Evolutionary conservation across 2,797 vertebrate species (phyloP).

Genomic region (Sphaeramia orbicularis): DNA sequence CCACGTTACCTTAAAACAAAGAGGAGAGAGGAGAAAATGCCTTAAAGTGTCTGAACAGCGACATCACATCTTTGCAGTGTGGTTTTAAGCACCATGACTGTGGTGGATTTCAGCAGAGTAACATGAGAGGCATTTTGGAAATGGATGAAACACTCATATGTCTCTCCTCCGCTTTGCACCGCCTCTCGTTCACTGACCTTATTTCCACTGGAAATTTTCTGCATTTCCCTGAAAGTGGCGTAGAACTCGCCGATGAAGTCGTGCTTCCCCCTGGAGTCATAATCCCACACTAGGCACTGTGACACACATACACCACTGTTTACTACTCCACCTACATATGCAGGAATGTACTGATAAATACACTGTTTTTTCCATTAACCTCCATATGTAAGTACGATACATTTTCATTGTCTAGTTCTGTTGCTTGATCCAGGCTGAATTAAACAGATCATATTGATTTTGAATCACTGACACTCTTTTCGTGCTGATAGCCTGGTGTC

Average conservation of each 20-base stretch:
- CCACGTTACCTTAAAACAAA: slow-evolving; percentile 90
- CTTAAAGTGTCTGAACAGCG: slow-evolving; percentile 21
- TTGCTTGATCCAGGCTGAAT: slow-evolving; percentile 1
- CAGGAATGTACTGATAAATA: neutral
- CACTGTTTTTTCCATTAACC: neutral
- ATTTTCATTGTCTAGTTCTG: neutral
- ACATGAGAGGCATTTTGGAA: slow-evolving; percentile 50
- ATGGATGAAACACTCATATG: slow-evolving; percentile 47
- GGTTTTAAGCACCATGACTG: slow-evolving; percentile 24
- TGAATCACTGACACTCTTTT: slow-evolving; percentile 7
- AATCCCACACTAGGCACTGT: slow-evolving; percentile 95
- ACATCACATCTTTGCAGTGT: neutral
- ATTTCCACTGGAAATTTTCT: slow-evolving; percentile 89
- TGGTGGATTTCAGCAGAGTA: slow-evolving; percentile 36
- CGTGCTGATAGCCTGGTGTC: slow-evolving; percentile 5
- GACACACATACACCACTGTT: slow-evolving; percentile 48
- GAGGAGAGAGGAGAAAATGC: slow-evolving; percentile 37
- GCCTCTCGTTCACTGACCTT: slow-evolving; percentile 84
- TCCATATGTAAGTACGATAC: neutral
- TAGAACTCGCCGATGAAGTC: slow-evolving; percentile 98
- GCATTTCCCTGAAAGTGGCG: slow-evolving; percentile 95
- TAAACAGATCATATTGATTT: neutral
- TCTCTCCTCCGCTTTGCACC: slow-evolving; percentile 39
- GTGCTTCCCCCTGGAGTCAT: slow-evolving; percentile 95
- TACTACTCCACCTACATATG: slow-evolving; percentile 11